Base-by-base conservation (phyloP, 2,797 vertebrate genomes). In the Propithecus perrieri region DNA sequence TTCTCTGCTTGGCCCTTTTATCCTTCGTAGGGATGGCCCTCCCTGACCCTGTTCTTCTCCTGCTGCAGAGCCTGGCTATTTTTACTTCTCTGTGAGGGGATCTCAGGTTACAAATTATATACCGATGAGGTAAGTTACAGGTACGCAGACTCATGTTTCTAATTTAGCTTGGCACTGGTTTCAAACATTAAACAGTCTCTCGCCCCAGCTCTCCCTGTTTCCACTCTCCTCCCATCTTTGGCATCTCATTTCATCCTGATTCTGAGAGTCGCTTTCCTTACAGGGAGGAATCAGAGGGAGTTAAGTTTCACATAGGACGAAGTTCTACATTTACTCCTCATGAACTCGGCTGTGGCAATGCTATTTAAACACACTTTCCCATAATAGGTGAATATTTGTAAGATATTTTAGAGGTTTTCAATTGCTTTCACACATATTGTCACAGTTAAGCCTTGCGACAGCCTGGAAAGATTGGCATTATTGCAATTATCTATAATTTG, bases 91-190 rank as follows among this genome's bases (percentile, higher is more conserved):
- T 92, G 93, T 26, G 28, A 96, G 89, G 74, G 38, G 85, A 87
- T 96, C 94, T 98, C 95, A 88, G 91, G 95, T 94, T 98, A 96
- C 97, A 97, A 93, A 97, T 97, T 94, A 91, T 93, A 96, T 79
- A 88, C 89, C 46, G 55, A 94, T 97, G 97, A 97, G 96, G 95
- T 98, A 97, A 98, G 96, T 89, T 92, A 84, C 96, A 98, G 97
- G 97, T 98, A 97, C 10, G 7, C 43, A 92, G 85, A 83, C 57
- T 95, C 94, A 79, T 97, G 96, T 97, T 98, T 98, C 95, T 96
- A 93, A 97, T 97, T 97, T 97, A 91, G 89, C 76, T 96, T 98
- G 97, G 97, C 94, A 93, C 35, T 79, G 61, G 18, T 92, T 96
- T 91, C 46, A 69, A 95, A 96, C 89, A 79, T 91, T 94, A 93